phyloP scores from a whole-genome alignment of 2,888 invertebrate genomes.

The Tipula confusa region DNA sequence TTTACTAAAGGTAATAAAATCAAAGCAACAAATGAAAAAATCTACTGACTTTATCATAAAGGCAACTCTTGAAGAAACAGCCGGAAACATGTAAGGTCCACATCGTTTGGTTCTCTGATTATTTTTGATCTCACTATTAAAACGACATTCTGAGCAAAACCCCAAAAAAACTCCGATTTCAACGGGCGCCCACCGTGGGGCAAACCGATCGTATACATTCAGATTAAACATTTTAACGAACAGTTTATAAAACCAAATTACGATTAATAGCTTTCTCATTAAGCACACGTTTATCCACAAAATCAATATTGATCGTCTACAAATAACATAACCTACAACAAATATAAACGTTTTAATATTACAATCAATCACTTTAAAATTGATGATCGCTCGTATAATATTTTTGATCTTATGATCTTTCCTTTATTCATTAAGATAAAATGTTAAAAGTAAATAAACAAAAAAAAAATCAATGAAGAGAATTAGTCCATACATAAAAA shows the following conservation, averaged over 20 bases:
- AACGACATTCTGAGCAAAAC: too few relatives aligned
- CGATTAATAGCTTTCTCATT: not conserved
- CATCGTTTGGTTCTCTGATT: too few relatives aligned
- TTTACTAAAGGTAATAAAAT: too few relatives aligned
- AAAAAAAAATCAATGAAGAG: not conserved
- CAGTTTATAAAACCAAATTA: not conserved
- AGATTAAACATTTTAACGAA: too few relatives aligned
- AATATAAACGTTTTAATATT: not conserved
- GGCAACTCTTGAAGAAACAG: too few relatives aligned
- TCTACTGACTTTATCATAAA: too few relatives aligned
- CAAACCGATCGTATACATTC: too few relatives aligned
- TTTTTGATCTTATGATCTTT: not conserved
- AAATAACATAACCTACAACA: not conserved
- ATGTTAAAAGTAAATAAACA: not conserved
- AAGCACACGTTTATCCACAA: not conserved
- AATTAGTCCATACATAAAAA: not conserved
- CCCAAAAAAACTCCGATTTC: too few relatives aligned
- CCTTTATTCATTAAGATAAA: not conserved
- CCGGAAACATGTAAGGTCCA: too few relatives aligned
- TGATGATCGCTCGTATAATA: not conserved
- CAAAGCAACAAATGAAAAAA: too few relatives aligned
- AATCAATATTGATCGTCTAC: not conserved
- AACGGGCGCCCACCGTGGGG: too few relatives aligned
- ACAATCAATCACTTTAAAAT: not conserved
- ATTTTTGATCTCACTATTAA: too few relatives aligned